Percentiles rank a stretch among this genome's conserved stretches.
Evolutionary conservation across 2,888 invertebrate species (phyloP).

Genomic region (Agriopis marginaria): DNA sequence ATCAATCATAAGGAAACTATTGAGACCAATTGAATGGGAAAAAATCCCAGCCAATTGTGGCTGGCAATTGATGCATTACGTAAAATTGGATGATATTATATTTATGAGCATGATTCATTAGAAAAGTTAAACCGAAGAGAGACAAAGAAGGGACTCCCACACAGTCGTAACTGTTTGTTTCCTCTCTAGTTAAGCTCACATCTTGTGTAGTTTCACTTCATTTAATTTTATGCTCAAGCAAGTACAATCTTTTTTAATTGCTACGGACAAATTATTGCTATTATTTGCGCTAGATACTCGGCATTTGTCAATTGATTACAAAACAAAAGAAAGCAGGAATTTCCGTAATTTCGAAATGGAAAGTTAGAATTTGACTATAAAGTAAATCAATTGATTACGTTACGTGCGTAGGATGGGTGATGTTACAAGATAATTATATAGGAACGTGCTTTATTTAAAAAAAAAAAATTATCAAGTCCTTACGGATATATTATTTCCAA

Average conservation of each 20-base stretch:
- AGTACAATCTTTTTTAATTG: constrained; percentile 3
- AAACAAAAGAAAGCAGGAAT: constrained; percentile 22
- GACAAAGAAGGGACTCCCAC: constrained; percentile 25
- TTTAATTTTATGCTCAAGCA: constrained; percentile 5
- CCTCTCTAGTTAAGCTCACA: neutral
- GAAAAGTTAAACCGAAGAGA: constrained; percentile 29
- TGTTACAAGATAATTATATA: too few species aligned
- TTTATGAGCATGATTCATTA: constrained; percentile 31
- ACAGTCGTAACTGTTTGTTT: neutral
- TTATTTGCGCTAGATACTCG: constrained; percentile 11
- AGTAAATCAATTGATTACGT: neutral
- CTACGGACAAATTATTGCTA: constrained; percentile 10
- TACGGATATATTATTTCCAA: too few species aligned
- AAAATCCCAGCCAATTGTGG: constrained; percentile 30
- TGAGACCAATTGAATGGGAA: constrained; percentile 40
- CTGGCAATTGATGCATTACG: constrained; percentile 29
- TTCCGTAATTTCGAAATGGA: constrained; percentile 4
- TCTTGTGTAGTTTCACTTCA: constrained; percentile 23
- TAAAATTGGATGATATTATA: constrained; percentile 22
- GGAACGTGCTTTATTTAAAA: too few species aligned
- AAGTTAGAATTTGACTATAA: neutral
- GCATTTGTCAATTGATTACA: neutral
- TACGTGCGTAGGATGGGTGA: too few species aligned
- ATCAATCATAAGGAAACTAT: constrained; percentile 50
- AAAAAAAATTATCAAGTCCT: too few species aligned